Evolutionary conservation across 2,797 vertebrate species (phyloP).

Genomic region (Picus viridis): DNA sequence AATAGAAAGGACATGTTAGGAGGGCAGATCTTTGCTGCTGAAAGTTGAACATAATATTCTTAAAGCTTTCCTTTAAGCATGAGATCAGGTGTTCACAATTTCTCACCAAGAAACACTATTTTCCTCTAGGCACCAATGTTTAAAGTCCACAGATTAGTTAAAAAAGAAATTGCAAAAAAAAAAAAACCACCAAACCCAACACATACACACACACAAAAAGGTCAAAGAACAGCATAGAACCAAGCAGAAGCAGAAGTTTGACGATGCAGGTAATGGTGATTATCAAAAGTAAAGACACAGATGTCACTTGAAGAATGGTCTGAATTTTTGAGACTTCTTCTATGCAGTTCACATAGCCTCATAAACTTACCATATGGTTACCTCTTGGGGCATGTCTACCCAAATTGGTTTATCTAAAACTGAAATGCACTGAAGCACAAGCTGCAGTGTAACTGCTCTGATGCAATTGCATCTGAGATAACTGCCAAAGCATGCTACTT

Average conservation of each 20-base stretch:
- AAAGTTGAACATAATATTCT: neutral
- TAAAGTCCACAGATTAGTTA: neutral
- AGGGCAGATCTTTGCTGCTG: neutral
- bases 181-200: no score
- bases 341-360: neutral
- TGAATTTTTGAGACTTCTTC: constrained; percentile 21
- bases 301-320: constrained; percentile 9
- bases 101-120: neutral
- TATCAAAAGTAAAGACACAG: constrained; percentile 46
- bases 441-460: constrained; percentile 31
- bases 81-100: neutral
- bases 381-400: constrained; percentile 52
- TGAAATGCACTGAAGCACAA: constrained; percentile 55
- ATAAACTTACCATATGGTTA: constrained; percentile 59
- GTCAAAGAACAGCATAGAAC: neutral
- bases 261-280: constrained; percentile 21
- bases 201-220: no score
- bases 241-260: neutral
- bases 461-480: constrained; percentile 58
- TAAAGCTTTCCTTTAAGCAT: neutral
- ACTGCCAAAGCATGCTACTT: constrained; percentile 46
- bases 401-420: constrained; percentile 40
- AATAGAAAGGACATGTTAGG: neutral
- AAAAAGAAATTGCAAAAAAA: no score
- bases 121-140: neutral